Conservation (phyloP, 1,140 invertebrate species). For the Chlorops oryzae region DNA sequence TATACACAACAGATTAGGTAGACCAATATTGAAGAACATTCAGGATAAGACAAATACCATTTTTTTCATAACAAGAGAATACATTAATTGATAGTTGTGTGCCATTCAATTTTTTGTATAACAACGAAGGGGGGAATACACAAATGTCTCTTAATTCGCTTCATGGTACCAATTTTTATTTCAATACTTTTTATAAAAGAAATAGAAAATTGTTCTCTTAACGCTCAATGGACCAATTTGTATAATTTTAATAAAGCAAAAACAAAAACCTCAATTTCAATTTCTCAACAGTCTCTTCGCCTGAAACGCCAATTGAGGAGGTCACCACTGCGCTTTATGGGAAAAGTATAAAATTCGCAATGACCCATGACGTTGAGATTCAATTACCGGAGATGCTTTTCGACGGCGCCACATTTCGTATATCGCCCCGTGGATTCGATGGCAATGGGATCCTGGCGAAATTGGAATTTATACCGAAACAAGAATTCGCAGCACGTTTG, state of each 20-base stretch:
- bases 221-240: not conserved
- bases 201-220: no score
- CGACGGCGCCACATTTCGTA: constrained; percentile 61
- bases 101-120: no score
- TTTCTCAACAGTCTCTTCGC: constrained; percentile 4
- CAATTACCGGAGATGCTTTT: constrained; percentile 64
- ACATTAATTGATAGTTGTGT: no score
- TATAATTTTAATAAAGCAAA: not conserved
- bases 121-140: no score
- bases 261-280: not conserved
- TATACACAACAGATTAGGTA: no score
- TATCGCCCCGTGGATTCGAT: constrained; percentile 65
- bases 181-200: no score
- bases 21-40: no score
- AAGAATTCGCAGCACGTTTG: constrained; percentile 38
- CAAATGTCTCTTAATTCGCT: no score
- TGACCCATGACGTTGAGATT: constrained; percentile 67
- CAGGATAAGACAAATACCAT: no score
- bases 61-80: no score
- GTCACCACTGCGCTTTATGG: constrained; percentile 62
- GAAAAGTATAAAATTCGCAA: constrained; percentile 64
- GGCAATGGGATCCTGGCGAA: constrained; percentile 66
- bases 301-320: constrained; percentile 59
- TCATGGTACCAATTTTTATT: no score
- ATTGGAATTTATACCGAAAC: constrained; percentile 58